phyloP scores from a whole-genome alignment of 2,797 vertebrate species.

The Echiichthys vipera region DNA sequence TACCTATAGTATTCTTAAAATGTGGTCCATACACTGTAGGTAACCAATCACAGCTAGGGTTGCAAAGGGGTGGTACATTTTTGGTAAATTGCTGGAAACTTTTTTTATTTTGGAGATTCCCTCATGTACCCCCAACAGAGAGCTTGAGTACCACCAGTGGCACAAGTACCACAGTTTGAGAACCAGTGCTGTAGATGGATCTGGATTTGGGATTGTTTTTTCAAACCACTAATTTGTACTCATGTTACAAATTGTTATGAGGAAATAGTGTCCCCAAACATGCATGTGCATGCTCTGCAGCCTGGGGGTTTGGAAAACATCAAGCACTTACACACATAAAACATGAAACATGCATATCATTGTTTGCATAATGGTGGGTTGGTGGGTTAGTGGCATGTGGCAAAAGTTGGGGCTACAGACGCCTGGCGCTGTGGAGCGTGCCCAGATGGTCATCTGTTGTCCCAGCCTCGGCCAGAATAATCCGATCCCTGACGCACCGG shows the following conservation, averaged over 20 bases:
- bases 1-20: too few relatives aligned
- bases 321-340: slow-evolving; percentile 3
- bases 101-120: too few relatives aligned
- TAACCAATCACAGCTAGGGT: too few relatives aligned
- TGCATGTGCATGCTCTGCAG: slow-evolving; percentile 2
- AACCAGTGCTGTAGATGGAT: too few relatives aligned
- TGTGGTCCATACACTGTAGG: too few relatives aligned
- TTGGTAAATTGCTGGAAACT: too few relatives aligned
- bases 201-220: not conserved
- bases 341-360: slow-evolving; percentile 26
- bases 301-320: not conserved
- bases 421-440: slow-evolving; percentile 27
- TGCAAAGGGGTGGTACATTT: too few relatives aligned
- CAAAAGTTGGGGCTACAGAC: slow-evolving; percentile 27
- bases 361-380: slow-evolving; percentile 7
- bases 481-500: slow-evolving; percentile 47
- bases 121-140: too few relatives aligned
- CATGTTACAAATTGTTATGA: not conserved
- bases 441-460: slow-evolving; percentile 73
- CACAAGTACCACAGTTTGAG: too few relatives aligned
- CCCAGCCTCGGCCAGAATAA: slow-evolving; percentile 56
- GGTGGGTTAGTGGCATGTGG: slow-evolving; percentile 24
- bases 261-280: not conserved
- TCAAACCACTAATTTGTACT: not conserved
- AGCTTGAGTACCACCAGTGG: too few relatives aligned